Conservation (phyloP, 2,797 vertebrate species). For the Clarias fuscus region DNA sequence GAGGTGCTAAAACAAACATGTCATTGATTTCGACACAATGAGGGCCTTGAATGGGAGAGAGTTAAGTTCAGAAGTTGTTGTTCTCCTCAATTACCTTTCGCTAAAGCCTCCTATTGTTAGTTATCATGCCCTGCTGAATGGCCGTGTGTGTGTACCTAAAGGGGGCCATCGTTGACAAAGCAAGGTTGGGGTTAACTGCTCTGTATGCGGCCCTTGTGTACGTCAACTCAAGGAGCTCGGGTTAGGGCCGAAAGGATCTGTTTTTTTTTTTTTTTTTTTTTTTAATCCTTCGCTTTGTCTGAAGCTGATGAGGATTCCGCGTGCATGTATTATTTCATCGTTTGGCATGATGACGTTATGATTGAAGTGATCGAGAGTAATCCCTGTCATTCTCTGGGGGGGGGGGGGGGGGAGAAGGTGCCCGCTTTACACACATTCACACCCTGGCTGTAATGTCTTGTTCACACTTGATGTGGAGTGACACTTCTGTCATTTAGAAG, state of each 20-base stretch:
- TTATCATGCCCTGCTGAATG: slow-evolving; percentile 56
- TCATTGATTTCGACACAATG: slow-evolving; percentile 57
- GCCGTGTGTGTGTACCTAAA: slow-evolving; percentile 54
- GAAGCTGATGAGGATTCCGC: neutral
- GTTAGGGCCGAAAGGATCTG: slow-evolving; percentile 8
- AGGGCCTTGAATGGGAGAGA: slow-evolving; percentile 33
- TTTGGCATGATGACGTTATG: neutral
- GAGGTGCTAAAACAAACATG: slow-evolving; percentile 64
- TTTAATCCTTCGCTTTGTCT: slow-evolving; percentile 32
- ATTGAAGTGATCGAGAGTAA: slow-evolving; percentile 20
- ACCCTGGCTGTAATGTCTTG: slow-evolving; percentile 29
- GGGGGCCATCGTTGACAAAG: slow-evolving; percentile 41
- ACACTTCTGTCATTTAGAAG: slow-evolving; percentile 30
- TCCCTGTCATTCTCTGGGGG: neutral
- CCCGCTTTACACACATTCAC: slow-evolving; percentile 15
- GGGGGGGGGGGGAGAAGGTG: neutral
- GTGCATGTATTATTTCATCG: slow-evolving; percentile 14
- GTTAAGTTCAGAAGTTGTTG: slow-evolving; percentile 46
- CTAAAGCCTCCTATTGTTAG: slow-evolving; percentile 57
- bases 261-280: slow-evolving; percentile 23
- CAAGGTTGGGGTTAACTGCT: slow-evolving; percentile 55
- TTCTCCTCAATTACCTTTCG: slow-evolving; percentile 63
- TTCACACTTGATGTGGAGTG: slow-evolving; percentile 41
- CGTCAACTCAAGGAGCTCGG: slow-evolving; percentile 30
- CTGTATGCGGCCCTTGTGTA: slow-evolving; percentile 41